Base-by-base conservation (phyloP, 2,888 invertebrate genomes). In the Sphaeridia pumilis region DNA sequence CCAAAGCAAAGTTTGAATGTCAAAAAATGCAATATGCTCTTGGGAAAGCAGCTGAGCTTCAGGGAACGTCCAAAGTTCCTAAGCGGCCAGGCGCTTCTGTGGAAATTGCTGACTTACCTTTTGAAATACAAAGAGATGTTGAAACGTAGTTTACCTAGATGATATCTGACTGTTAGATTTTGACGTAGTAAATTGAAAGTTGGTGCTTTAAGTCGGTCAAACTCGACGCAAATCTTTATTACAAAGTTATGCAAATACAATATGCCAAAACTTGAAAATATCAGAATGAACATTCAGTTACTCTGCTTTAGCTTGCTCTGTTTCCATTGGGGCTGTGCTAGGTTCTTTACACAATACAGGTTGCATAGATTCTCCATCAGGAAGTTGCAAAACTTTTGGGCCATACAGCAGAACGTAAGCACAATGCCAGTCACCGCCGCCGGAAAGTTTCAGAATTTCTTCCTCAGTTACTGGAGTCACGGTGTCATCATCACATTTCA, bases 341-440 rank as follows among this genome's bases (percentile, higher is more conserved):
- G 35, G 35, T 3, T 34, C 27, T 14, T 51, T 51, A 26, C 47
- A 55, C 4, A 42, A 17, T 20, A 58, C 53, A 1, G 53, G 53
- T 44, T 58, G 55, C 49, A 60, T 51, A 41, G 49, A 55, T 42
- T 57, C 50, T 22, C 63, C 64, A 49, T 65, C 69, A 1, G 80
- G 76, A 27, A 79, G 66, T 71, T 84, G 80, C 49, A 87, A 72
- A 60, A 82, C 73, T 69, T 81, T 79, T 44, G 98, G 95, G 50
- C 94, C 95, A 72, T 98, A 98, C 21, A 99, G 75, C 47, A 99
- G 78, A 53, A 99, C 85, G 71, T 99, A 99, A 1, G 98, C 98
- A 72, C 90, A 92, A 73, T 99, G 98, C 97, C 98, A 98, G 72
- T 99, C 98, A 55, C 97, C 85, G 84, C 72, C 95, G 4, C 95